Evolutionary conservation across 2,888 invertebrate genomes (phyloP), one percentile per base, ranked within the genome.

Genomic region (Coleophora deauratella): DNA sequence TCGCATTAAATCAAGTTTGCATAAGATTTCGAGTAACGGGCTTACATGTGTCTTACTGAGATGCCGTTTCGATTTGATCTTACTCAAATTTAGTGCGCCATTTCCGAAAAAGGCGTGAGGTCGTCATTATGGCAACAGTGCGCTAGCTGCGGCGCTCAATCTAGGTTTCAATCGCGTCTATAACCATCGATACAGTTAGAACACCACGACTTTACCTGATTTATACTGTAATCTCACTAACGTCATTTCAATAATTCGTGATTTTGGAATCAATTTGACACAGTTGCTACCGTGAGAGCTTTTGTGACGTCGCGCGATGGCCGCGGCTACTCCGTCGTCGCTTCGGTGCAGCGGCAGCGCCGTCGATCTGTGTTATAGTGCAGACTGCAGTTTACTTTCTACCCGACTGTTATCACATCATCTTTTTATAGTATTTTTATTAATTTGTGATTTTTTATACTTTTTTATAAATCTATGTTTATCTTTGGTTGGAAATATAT

Each of bases 181-280:
- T 53, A 63, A 61, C 61, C 60, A 68, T 66, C 56, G 51, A 43
- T 70, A 73, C 74, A 71, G 70, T 75, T 72, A 72, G 51, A 51
- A 38, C 51, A 55, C 51, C 70, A 69, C 71, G 70, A 70, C 57
- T 70, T 57, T 49, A 50, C 59, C 40, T 57, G 54, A 66, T 66
- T 66, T 56, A 57, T 66, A 63, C 59, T 62, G 63, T 63, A 62
- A 69, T 64, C 53, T 45, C 47, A 54, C 55, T 54, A 63, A 55
- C 56, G 62, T 62, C 59, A 68, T 66, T 72, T 67, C 59, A 65
- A 69, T 64, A 71, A 66, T 60, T 74, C 69, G 66, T 71, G 72
- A 72, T 68, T 58, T 57, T 51, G 44, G 49, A 52, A 47, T 57
- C 47, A 45, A 52, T 58, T 55, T 53, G 51, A 59, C 51, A 59